Evolutionary conservation across 2,113 vertebrate genomes (phyloP), one percentile per base, ranked within the genome.

Genomic region (Semnornis frantzii): DNA sequence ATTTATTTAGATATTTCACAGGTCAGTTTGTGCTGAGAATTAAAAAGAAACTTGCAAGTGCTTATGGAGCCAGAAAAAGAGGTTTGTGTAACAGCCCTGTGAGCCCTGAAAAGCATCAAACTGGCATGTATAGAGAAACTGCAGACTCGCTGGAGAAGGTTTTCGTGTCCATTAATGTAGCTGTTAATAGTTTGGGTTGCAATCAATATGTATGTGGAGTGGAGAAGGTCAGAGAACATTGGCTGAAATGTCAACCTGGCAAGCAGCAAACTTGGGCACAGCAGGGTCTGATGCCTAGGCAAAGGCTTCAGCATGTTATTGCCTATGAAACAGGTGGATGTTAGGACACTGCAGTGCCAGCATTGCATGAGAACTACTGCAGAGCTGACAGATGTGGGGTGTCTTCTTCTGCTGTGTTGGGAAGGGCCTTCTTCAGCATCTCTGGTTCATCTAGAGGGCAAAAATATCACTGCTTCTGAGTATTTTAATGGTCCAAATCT

Each of bases 261-360:
- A 42, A 63, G 60, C 13, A n/a, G 4, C 33, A 28, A 34, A 50
- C 34, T 39, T 0, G 0, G 34, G 10, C n/a, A 8, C 0, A 0
- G 71, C 6, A 14, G 28, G 6, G 19, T 73, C 42, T 39, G 37
- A 59, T 1, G 5, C 18, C 39, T n/a, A 25, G 57, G 75, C 30
- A 63, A 34, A 34, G 82, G 11, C 2, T 8, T 44, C 39, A 73
- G 25, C 0, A 0, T 21, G 46, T 54, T 28, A 23, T 24, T 0
- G 0, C 24, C 66, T 54, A 6, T n/a, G 64, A 42, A 74, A 31
- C 0, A 6, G 37, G 17, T 0, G 0, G 23, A 8, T 17, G 37
- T 18, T 31, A 48, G 63, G 54, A 87, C 12, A 13, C 18, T 13
- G 30, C 19, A 55, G 30, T 30, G 30, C 24, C 19, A 70, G 6